Conservation (phyloP, 2,888 invertebrate genomes). For the Chesias legatella region DNA sequence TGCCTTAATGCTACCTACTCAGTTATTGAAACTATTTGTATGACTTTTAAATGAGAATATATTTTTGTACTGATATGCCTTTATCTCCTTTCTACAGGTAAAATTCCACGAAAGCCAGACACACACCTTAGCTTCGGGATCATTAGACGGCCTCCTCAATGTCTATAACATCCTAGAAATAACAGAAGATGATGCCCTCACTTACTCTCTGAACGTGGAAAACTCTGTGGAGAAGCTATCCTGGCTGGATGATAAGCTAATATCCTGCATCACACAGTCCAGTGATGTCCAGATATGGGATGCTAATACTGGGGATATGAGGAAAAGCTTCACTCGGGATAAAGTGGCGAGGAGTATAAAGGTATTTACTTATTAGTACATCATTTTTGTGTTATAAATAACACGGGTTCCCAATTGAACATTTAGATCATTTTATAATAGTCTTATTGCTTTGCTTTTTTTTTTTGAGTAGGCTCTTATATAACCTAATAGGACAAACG, state of each 20-base stretch:
- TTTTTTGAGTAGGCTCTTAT: no score
- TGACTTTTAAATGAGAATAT: no score
- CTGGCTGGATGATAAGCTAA: slow-evolving; percentile 71
- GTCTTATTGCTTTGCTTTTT: no score
- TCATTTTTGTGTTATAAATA: no score
- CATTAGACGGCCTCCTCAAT: slow-evolving; percentile 92
- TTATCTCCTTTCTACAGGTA: no score
- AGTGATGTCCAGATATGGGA: slow-evolving; percentile 86
- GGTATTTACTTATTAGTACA: slow-evolving; percentile 47
- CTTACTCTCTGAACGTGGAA: slow-evolving; percentile 88
- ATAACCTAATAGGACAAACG: no score
- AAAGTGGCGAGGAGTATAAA: slow-evolving; percentile 81
- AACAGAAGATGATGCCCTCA: slow-evolving; percentile 89
- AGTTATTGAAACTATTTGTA: no score
- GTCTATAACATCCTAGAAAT: slow-evolving; percentile 87
- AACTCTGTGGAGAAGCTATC: slow-evolving; percentile 85
- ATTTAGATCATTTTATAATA: no score
- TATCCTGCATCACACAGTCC: slow-evolving; percentile 86
- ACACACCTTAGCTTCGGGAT: slow-evolving; percentile 86
- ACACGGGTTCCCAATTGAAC: no score
- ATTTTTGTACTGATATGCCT: no score
- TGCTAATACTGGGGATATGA: slow-evolving; percentile 80
- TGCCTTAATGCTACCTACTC: no score
- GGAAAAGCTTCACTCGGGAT: slow-evolving; percentile 78
- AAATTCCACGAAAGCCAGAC: slow-evolving; percentile 85